Evolutionary conservation across 2,888 invertebrate species (phyloP).

Genomic region (Eretmocerus hayati): DNA sequence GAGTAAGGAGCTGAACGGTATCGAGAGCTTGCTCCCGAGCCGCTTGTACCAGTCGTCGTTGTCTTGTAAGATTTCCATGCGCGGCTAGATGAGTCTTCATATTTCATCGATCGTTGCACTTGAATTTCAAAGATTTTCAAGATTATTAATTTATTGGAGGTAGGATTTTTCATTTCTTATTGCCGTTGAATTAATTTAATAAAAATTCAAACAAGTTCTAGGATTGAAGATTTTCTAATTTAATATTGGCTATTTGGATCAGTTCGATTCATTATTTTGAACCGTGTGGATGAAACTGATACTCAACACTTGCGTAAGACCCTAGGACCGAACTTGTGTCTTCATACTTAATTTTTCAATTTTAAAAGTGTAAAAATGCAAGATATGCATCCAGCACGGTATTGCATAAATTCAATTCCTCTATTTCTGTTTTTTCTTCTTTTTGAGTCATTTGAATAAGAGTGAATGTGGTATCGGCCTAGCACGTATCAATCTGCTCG

Average conservation of each 20-base stretch:
- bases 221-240: neutral
- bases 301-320: no score
- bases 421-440: no score
- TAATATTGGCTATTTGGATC: neutral
- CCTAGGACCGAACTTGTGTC: no score
- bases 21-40: constrained; percentile 50
- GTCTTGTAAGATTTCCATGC: constrained; percentile 55
- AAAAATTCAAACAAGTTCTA: neutral
- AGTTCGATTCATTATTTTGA: neutral
- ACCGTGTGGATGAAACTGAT: no score
- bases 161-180: neutral
- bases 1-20: constrained; percentile 56
- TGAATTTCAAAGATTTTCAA: constrained; percentile 22
- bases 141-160: constrained; percentile 8
- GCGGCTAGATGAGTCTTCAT: constrained; percentile 52
- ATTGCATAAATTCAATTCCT: no score
- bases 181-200: no score
- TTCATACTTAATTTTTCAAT: no score
- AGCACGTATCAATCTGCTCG: no score
- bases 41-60: constrained; percentile 46
- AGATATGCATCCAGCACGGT: no score
- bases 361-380: no score
- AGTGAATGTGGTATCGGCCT: no score
- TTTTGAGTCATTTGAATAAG: no score
- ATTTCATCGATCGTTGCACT: constrained; percentile 42